These are phyloP conservation scores for Asbolus verrucosus DNA, from an alignment of 1,140 invertebrate species.

Conservation along the genomic window DNA sequence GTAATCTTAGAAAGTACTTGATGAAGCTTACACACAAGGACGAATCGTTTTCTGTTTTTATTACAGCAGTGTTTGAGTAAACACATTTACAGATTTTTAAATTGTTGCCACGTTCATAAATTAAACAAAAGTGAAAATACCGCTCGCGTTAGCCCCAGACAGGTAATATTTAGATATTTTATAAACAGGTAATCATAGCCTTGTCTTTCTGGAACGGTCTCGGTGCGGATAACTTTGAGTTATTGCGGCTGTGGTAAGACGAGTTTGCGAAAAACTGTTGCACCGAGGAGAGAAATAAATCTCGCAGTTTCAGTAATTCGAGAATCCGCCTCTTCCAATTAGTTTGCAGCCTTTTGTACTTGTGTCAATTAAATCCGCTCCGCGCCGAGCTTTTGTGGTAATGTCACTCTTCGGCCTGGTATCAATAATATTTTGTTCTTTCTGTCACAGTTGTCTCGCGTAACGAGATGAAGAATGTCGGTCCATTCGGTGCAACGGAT, in stretches of 20 bases:
- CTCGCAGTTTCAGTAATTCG: constrained; percentile 27
- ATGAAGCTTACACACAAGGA: too few species aligned
- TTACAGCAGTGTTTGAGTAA: too few species aligned
- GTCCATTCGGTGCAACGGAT: constrained; percentile 26
- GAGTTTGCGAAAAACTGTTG: constrained; percentile 9
- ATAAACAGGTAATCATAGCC: constrained; percentile 57
- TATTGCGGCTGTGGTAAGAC: background rate
- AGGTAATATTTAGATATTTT: constrained; percentile 58
- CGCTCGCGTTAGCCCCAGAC: constrained; percentile 12
- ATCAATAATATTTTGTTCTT: constrained; percentile 46
- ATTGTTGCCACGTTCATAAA: constrained; percentile 20
- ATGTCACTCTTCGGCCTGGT: constrained; percentile 33
- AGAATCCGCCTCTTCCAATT: constrained; percentile 42
- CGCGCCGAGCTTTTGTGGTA: constrained; percentile 35
- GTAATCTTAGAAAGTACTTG: too few species aligned
- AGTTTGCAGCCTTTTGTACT: constrained; percentile 47
- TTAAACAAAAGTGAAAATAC: constrained; percentile 36
- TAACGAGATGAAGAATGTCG: constrained; percentile 40
- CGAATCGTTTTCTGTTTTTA: too few species aligned
- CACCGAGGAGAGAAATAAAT: constrained; percentile 6
- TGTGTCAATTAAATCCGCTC: constrained; percentile 49
- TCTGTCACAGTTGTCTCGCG: constrained; percentile 44
- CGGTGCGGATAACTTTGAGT: constrained; percentile 14
- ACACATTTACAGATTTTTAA: too few species aligned
- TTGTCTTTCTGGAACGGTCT: background rate